Conservation (phyloP, 2,113 vertebrate species). For the Chelonoidis abingdonii region DNA sequence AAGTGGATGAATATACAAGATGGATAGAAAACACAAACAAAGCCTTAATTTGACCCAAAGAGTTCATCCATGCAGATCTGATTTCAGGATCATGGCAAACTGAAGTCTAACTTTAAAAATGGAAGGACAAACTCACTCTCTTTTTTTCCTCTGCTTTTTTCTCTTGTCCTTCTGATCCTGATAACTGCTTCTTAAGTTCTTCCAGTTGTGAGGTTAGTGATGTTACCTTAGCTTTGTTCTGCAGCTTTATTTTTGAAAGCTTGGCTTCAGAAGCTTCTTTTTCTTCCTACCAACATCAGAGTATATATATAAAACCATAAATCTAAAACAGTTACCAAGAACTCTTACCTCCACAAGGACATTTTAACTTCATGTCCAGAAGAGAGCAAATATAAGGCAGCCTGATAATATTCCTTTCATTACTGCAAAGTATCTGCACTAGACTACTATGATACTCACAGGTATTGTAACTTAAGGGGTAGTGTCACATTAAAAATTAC, state of each 20-base stretch:
- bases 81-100: not conserved
- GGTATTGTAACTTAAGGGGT: not conserved
- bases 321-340: not conserved
- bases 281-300: slow-evolving; percentile 78
- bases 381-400: not conserved
- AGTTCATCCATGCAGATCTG: not conserved
- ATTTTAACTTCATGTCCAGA: not conserved
- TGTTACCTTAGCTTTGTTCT: slow-evolving; percentile 91
- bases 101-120: not conserved
- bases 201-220: slow-evolving; percentile 87
- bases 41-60: not conserved
- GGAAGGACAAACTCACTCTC: slow-evolving; percentile 61
- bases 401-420: not conserved
- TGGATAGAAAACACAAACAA: not conserved
- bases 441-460: not conserved
- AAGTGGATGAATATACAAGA: not conserved
- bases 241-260: slow-evolving; percentile 89
- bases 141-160: slow-evolving; percentile 80
- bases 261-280: slow-evolving; percentile 86
- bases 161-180: slow-evolving; percentile 58
- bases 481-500: not conserved
- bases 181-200: slow-evolving; percentile 84
- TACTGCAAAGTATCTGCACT: not conserved
- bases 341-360: not conserved
- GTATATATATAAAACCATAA: not conserved